Conservation (phyloP, 2,797 vertebrate species). For the Lepidocolaptes lacrymiger region DNA sequence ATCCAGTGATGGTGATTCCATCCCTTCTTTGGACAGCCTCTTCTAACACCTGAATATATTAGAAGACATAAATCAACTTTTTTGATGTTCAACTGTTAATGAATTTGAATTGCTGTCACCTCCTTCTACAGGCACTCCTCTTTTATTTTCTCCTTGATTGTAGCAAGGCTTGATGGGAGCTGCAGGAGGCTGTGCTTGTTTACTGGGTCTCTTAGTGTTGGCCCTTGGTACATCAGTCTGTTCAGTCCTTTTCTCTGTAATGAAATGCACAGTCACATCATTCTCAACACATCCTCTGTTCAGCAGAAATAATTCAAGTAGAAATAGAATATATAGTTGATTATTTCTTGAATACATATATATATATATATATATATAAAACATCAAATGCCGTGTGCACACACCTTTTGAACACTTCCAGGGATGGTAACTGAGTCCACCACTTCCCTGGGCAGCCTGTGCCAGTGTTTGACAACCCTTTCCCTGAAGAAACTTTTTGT, state of each 20-base stretch:
- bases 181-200: background rate
- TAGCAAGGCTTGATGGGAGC: background rate
- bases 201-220: background rate
- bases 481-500: background rate
- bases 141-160: background rate
- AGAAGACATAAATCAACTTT: background rate
- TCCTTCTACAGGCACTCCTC: background rate
- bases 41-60: background rate
- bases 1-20: background rate
- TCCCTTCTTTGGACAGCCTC: background rate
- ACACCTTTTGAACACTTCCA: background rate
- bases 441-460: background rate
- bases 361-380: too few relatives aligned
- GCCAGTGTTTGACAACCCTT: background rate
- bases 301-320: background rate
- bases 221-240: background rate
- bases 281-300: background rate
- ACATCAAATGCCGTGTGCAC: fast-evolving
- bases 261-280: background rate
- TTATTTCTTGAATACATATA: background rate
- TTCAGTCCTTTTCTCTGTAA: slow-evolving; percentile 49
- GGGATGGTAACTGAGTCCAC: background rate
- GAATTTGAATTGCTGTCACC: slow-evolving; percentile 18
- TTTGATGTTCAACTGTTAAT: background rate
- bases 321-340: background rate